These are phyloP conservation scores for Tenualosa thibaudeaui DNA, from an alignment of 2,797 vertebrate species.

Conservation along the genomic window DNA sequence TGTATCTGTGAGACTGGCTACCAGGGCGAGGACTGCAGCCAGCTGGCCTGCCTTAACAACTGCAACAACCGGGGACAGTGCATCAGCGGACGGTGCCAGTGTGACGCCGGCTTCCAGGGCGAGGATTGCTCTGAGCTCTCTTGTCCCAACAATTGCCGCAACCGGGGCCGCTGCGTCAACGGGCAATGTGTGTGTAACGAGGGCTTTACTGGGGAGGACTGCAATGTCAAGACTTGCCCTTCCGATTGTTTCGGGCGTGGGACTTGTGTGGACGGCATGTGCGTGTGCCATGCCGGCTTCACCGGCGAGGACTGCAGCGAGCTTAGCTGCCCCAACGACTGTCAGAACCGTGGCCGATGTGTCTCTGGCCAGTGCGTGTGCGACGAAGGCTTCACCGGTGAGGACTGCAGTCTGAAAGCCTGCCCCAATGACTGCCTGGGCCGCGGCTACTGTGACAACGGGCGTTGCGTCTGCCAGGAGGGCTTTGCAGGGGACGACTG, in stretches of 20 bases:
- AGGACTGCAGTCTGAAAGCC: conserved; percentile 78
- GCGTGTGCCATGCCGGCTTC: conserved; percentile 76
- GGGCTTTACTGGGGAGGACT: conserved; percentile 78
- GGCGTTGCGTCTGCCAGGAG: conserved; percentile 72
- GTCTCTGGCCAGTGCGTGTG: conserved; percentile 82
- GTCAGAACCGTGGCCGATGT: conserved; percentile 77
- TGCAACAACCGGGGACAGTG: conserved; percentile 82
- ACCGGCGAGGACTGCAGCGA: conserved; percentile 78
- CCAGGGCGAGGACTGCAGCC: conserved; percentile 79
- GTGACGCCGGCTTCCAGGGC: conserved; percentile 78
- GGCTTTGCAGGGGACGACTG: conserved; percentile 84
- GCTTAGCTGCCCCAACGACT: conserved; percentile 81
- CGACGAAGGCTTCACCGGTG: conserved; percentile 77
- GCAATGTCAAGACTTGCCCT: conserved; percentile 77
- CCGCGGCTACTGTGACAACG: conserved; percentile 75
- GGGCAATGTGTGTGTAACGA: conserved; percentile 82
- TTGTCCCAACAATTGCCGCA: conserved; percentile 76
- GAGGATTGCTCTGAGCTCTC: conserved; percentile 79
- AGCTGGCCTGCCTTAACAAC: conserved; percentile 76
- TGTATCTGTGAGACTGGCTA: conserved; percentile 85
- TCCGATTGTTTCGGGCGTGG: conserved; percentile 78
- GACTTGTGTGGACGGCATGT: conserved; percentile 76
- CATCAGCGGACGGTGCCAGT: conserved; percentile 80
- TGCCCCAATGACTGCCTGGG: conserved; percentile 81
- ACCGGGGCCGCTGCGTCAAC: conserved; percentile 75